Conservation (phyloP, 2,888 invertebrate genomes). For the Eristalinus sepulchralis region DNA sequence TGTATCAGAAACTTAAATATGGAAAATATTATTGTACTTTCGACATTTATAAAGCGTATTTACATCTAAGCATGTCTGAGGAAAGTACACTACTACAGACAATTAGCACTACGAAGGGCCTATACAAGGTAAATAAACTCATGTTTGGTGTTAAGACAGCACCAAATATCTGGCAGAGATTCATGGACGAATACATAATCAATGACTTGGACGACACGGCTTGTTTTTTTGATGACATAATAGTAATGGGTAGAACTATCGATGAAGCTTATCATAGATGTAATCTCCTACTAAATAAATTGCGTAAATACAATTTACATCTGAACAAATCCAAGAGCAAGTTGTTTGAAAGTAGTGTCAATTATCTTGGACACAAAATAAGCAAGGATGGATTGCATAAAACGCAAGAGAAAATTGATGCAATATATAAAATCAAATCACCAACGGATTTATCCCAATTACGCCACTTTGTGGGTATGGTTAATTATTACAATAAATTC, state of each 20-base stretch:
- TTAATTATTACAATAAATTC: slow-evolving; percentile 48
- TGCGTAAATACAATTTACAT: background rate
- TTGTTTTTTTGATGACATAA: slow-evolving; percentile 32
- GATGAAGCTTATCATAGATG: background rate
- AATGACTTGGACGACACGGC: slow-evolving; percentile 34
- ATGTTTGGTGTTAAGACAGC: slow-evolving; percentile 41
- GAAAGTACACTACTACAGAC: background rate
- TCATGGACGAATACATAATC: slow-evolving; percentile 27
- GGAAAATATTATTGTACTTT: too few relatives aligned
- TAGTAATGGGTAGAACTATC: slow-evolving; percentile 15
- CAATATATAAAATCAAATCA: slow-evolving; percentile 72
- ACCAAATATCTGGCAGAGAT: slow-evolving; percentile 29
- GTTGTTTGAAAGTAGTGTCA: background rate
- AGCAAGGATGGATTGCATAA: slow-evolving; percentile 73
- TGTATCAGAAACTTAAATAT: too few relatives aligned
- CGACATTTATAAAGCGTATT: slow-evolving; percentile 16
- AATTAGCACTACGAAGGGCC: background rate
- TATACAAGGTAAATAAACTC: slow-evolving; percentile 23
- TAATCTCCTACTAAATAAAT: background rate
- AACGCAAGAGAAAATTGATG: slow-evolving; percentile 72
- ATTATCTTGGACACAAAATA: background rate
- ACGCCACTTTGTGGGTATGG: slow-evolving; percentile 32
- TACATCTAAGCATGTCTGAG: slow-evolving; percentile 8
- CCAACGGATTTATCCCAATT: slow-evolving; percentile 69
- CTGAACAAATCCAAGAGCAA: slow-evolving; percentile 1